Evolutionary conservation across 2,113 vertebrate genomes (phyloP).

Genomic region (Scalopus aquaticus): DNA sequence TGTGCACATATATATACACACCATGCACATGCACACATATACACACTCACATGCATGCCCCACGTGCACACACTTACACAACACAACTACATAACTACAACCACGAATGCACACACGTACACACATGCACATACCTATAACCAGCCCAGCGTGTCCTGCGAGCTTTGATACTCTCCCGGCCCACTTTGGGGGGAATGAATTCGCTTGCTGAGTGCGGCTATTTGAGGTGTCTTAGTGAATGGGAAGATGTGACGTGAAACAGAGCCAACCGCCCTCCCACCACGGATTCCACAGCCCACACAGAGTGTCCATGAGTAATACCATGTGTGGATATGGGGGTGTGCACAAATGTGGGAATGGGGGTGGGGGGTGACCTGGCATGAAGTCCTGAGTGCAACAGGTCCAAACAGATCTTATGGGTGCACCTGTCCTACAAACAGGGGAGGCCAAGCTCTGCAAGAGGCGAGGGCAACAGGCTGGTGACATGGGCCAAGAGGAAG

Average conservation of each 20-base stretch:
- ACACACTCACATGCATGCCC: background rate
- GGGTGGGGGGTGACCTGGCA: rapidly evolving
- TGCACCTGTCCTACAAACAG: background rate
- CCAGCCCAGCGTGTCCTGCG: background rate
- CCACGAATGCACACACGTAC: no score
- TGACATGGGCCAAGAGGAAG: background rate
- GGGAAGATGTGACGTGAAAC: background rate
- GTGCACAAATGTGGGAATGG: no score
- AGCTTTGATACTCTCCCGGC: background rate
- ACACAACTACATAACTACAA: no score
- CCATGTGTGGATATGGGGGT: background rate
- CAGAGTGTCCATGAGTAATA: background rate
- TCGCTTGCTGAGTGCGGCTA: background rate
- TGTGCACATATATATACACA: no score
- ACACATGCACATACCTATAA: no score
- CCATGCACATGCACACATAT: rapidly evolving
- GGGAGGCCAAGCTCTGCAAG: background rate
- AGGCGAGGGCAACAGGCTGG: background rate
- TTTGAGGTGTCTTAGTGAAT: background rate
- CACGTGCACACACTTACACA: no score
- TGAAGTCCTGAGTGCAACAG: background rate
- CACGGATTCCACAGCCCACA: background rate
- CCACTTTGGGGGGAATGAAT: background rate
- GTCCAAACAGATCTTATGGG: background rate
- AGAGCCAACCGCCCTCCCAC: background rate